Evolutionary conservation across 1,140 invertebrate genomes (phyloP).

Genomic region (Dinothrombium tinctorium): DNA sequence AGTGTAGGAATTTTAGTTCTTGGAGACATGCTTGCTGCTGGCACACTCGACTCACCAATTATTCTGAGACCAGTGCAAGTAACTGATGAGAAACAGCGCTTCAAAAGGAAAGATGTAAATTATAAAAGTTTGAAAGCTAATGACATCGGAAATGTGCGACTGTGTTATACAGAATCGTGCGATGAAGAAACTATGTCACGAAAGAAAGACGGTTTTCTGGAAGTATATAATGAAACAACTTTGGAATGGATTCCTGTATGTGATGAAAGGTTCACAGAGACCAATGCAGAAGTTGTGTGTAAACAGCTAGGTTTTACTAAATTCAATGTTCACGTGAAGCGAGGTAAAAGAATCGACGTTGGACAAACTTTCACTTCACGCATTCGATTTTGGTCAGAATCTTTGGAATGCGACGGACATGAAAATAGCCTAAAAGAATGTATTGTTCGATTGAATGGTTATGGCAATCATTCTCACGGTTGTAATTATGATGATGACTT

Average conservation of each 20-base stretch:
- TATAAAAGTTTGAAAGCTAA: background rate
- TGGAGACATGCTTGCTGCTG: slow-evolving; percentile 64
- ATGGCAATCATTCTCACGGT: slow-evolving; percentile 45
- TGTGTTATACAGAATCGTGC: slow-evolving; percentile 21
- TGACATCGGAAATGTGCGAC: slow-evolving; percentile 12
- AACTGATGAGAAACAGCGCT: background rate
- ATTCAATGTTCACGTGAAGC: slow-evolving; percentile 59
- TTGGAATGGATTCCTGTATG: slow-evolving; percentile 91
- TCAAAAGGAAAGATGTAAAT: background rate
- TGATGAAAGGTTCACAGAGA: slow-evolving; percentile 74
- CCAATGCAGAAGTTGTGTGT: slow-evolving; percentile 85
- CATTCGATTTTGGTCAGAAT: slow-evolving; percentile 86
- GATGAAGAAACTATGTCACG: slow-evolving; percentile 15
- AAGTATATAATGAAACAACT: slow-evolving; percentile 83
- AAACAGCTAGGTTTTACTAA: slow-evolving; percentile 70
- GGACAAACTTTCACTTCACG: slow-evolving; percentile 55
- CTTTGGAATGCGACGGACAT: slow-evolving; percentile 51
- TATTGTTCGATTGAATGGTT: slow-evolving; percentile 63
- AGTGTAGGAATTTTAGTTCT: slow-evolving; percentile 91
- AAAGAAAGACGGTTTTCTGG: slow-evolving; percentile 43
- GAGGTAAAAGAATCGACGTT: slow-evolving; percentile 52
- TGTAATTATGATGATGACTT: slow-evolving; percentile 65
- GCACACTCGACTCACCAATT: slow-evolving; percentile 50
- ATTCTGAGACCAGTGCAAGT: slow-evolving; percentile 42
- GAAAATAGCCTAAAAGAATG: slow-evolving; percentile 64